phyloP scores from a whole-genome alignment of 2,888 invertebrate species.

The Drosophila algonquin region DNA sequence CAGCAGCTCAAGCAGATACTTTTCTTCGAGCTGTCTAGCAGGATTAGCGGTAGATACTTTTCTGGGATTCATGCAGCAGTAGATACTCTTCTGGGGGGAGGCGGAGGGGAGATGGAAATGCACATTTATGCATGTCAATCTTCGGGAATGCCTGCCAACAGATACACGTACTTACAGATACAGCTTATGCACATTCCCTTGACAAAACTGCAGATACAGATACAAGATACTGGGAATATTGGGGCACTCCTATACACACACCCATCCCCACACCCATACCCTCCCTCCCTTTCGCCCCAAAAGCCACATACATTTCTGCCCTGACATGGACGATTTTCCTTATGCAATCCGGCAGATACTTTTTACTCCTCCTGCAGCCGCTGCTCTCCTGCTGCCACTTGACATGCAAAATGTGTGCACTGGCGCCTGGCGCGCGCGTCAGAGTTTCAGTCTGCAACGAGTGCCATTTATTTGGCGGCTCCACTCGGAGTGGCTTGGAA shows the following conservation, averaged over 20 bases:
- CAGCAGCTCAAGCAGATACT: too few species aligned
- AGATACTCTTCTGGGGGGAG: too few species aligned
- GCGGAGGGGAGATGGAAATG: background rate
- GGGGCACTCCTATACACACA: background rate
- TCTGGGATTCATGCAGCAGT: background rate
- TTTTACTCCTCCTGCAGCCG: constrained; percentile 21
- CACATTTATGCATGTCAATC: background rate
- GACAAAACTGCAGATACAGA: background rate
- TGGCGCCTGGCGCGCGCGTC: constrained; percentile 37
- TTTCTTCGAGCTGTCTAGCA: too few species aligned
- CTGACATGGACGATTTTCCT: constrained; percentile 36
- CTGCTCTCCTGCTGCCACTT: constrained; percentile 38
- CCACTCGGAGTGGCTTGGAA: constrained; percentile 19
- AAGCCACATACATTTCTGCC: constrained; percentile 1
- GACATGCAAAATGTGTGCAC: constrained; percentile 69
- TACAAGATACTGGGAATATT: background rate
- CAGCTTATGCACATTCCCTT: background rate
- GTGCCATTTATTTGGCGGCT: constrained; percentile 50
- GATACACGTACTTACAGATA: background rate
- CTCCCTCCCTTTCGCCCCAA: background rate
- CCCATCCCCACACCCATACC: background rate
- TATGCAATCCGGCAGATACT: constrained; percentile 68
- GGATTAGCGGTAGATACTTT: background rate
- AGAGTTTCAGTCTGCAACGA: constrained; percentile 38
- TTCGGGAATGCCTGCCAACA: background rate